Percentiles rank a stretch among this genome's conserved stretches.
Conservation (phyloP, 2,797 vertebrate genomes). For the Trichosurus vulpecula region DNA sequence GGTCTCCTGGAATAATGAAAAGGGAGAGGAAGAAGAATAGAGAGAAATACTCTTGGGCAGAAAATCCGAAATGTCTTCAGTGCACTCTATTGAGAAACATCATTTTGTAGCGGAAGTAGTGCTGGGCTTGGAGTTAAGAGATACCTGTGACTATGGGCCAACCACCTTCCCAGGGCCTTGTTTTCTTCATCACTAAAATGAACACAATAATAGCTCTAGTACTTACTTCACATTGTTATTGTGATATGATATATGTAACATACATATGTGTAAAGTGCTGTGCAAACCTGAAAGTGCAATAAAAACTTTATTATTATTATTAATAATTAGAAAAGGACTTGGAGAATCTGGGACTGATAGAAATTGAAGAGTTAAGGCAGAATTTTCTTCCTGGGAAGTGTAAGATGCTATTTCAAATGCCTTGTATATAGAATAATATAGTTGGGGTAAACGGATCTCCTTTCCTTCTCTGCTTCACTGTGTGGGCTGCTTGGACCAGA, state of each 20-base stretch:
- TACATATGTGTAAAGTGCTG: background rate
- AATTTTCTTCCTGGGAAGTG: background rate
- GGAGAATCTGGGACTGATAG: background rate
- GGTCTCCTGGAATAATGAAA: background rate
- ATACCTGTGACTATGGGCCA: background rate
- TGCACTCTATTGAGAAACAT: background rate
- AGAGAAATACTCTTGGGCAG: background rate
- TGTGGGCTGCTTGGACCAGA: background rate
- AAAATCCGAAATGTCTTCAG: background rate
- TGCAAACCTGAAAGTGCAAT: background rate
- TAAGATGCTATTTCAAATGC: background rate
- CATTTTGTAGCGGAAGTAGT: background rate
- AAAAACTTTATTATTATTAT: background rate
- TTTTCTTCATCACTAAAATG: background rate
- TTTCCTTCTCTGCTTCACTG: background rate
- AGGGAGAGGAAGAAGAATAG: background rate
- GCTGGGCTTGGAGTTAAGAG: background rate
- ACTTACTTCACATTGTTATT: too few species aligned
- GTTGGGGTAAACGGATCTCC: background rate
- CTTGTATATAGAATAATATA: background rate
- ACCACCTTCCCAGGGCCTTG: background rate
- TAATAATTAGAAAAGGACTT: background rate
- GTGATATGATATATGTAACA: background rate
- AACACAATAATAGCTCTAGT: background rate
- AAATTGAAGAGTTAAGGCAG: background rate